Percentiles rank a stretch among this genome's conserved stretches.
Evolutionary conservation across 2,888 invertebrate species (phyloP).

Genomic region (Pediacus dermestoides): DNA sequence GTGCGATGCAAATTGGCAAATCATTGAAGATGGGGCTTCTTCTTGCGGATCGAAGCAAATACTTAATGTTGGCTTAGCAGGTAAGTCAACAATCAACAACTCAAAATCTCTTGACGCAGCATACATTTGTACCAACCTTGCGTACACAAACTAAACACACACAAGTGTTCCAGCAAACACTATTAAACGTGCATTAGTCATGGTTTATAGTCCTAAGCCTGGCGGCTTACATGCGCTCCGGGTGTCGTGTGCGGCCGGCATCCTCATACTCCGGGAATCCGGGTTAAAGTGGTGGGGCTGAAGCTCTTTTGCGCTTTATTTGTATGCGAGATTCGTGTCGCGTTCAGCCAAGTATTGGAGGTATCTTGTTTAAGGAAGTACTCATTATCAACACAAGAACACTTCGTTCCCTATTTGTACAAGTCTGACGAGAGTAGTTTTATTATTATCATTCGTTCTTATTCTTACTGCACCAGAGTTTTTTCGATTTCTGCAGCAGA

Average conservation of each 20-base stretch:
- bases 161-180: conserved; percentile 15
- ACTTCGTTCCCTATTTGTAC: conserved; percentile 27
- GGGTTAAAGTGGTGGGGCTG: conserved; percentile 1
- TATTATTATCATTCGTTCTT: no score
- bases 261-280: conserved; percentile 8
- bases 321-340: conserved; percentile 15
- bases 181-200: conserved; percentile 22
- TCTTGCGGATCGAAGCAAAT: no score
- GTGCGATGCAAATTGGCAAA: no score
- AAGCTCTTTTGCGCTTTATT: conserved; percentile 11
- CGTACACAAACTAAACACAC: no score
- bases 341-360: conserved; percentile 17
- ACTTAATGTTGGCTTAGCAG: no score
- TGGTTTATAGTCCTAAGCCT: conserved; percentile 15
- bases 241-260: conserved; percentile 9
- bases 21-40: no score
- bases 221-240: conserved; percentile 13
- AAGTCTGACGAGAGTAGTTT: conserved; percentile 16
- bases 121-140: no score
- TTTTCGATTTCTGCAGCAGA: no score
- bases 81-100: no score
- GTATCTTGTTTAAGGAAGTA: conserved; percentile 25
- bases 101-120: no score
- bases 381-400: conserved; percentile 28
- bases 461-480: no score